These are phyloP conservation scores for Oithona nana DNA, from an alignment of 2,888 invertebrate genomes.

Conservation along the genomic window DNA sequence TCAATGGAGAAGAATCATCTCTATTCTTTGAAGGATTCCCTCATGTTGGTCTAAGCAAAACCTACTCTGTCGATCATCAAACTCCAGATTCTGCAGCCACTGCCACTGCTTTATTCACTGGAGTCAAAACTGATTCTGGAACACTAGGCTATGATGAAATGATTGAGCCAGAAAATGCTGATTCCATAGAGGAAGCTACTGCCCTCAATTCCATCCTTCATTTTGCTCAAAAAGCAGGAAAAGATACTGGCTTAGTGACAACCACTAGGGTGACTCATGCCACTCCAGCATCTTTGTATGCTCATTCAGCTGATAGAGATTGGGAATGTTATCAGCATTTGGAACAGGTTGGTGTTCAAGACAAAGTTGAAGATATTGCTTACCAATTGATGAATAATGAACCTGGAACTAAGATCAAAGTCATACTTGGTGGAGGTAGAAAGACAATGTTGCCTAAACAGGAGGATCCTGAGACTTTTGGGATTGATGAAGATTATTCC, in stretches of 20 bases:
- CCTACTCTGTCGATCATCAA: slow-evolving; percentile 50
- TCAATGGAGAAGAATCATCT: background rate
- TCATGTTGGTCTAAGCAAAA: slow-evolving; percentile 27
- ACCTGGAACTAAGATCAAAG: slow-evolving; percentile 4
- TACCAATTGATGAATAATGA: slow-evolving; percentile 3
- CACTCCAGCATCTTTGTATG: slow-evolving; percentile 23
- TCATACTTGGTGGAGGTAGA: slow-evolving; percentile 11
- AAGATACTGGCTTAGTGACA: slow-evolving; percentile 5
- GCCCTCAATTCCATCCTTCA: slow-evolving; percentile 1
- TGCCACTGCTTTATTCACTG: slow-evolving; percentile 56
- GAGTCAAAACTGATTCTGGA: slow-evolving; percentile 42
- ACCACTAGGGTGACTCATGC: slow-evolving; percentile 24
- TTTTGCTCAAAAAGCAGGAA: slow-evolving; percentile 3
- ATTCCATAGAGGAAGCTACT: background rate
- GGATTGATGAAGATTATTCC: background rate
- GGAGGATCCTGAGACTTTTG: background rate
- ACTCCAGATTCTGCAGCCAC: slow-evolving; percentile 67
- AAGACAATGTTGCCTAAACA: background rate
- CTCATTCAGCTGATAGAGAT: slow-evolving; percentile 31
- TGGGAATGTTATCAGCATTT: slow-evolving; percentile 63
- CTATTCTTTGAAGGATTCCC: slow-evolving; percentile 11
- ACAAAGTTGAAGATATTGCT: slow-evolving; percentile 4
- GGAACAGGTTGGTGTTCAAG: slow-evolving; percentile 19
- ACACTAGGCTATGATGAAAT: slow-evolving; percentile 4
- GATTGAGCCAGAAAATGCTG: background rate